Conservation (phyloP, 1,140 invertebrate species). For the Venturia canescens region DNA sequence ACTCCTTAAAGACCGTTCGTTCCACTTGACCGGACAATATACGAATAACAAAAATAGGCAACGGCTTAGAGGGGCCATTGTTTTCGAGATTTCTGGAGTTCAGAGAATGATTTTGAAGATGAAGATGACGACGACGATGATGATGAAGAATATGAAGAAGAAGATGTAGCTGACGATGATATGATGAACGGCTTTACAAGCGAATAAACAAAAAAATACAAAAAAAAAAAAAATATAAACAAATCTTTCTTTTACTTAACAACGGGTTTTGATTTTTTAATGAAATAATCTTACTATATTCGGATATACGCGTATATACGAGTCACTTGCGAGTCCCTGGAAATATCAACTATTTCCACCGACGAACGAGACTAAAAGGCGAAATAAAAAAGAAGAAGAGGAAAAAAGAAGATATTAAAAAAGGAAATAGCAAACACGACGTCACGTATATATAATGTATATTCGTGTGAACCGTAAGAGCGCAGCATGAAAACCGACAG, state of each 20-base stretch:
- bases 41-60: slow-evolving; percentile 59
- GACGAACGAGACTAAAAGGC: slow-evolving; percentile 17
- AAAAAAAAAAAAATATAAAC: too few species aligned
- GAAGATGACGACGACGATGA: slow-evolving; percentile 10
- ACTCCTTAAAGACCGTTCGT: too few species aligned
- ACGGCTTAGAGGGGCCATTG: slow-evolving; percentile 68
- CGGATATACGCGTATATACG: slow-evolving; percentile 65
- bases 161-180: slow-evolving; percentile 50
- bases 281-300: slow-evolving; percentile 77
- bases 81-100: slow-evolving; percentile 52
- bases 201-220: slow-evolving; percentile 67
- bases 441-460: slow-evolving; percentile 57
- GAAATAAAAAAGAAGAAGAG: slow-evolving; percentile 42
- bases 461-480: slow-evolving; percentile 75
- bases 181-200: slow-evolving; percentile 72
- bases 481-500: slow-evolving; percentile 77
- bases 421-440: slow-evolving; percentile 25
- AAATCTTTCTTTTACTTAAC: slow-evolving; percentile 71
- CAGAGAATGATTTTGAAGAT: slow-evolving; percentile 43
- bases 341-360: slow-evolving; percentile 37
- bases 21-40: slow-evolving; percentile 46
- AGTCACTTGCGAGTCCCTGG: slow-evolving; percentile 54
- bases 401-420: too few species aligned
- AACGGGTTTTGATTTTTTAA: slow-evolving; percentile 79
- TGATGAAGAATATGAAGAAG: slow-evolving; percentile 40